phyloP scores from a whole-genome alignment of 1,140 invertebrate genomes.

The Uloborus diversus region DNA sequence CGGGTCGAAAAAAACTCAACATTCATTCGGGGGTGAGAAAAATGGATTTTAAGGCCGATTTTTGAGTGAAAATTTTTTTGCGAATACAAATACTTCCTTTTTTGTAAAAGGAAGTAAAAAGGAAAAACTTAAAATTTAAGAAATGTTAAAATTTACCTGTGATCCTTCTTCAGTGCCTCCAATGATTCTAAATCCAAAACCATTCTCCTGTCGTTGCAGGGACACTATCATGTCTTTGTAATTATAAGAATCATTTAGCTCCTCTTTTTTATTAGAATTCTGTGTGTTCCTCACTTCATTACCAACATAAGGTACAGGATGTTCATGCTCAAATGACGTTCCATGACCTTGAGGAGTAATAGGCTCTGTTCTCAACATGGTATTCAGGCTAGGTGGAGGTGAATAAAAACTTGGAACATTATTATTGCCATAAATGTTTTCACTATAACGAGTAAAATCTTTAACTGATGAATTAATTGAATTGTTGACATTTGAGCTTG shows the following conservation, averaged over 20 bases:
- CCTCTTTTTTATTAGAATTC: slow-evolving; percentile 22
- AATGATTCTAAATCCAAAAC: slow-evolving; percentile 97
- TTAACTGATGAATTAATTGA: not conserved
- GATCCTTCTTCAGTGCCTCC: slow-evolving; percentile 98
- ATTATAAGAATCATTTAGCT: slow-evolving; percentile 64
- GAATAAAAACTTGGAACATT: slow-evolving; percentile 14
- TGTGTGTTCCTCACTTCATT: slow-evolving; percentile 30
- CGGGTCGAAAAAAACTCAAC: no score
- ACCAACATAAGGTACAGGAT: slow-evolving; percentile 66
- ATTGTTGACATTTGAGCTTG: not conserved
- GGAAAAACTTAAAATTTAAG: no score
- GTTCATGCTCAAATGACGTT: slow-evolving; percentile 76
- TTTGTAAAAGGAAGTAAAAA: no score
- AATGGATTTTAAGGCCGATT: no score
- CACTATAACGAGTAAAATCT: slow-evolving; percentile 23
- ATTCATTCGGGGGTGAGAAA: no score
- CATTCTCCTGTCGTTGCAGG: slow-evolving; percentile 81
- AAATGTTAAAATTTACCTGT: slow-evolving; percentile 75
- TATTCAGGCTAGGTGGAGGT: not conserved
- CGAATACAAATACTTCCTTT: no score
- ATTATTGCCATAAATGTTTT: not conserved
- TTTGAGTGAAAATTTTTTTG: no score
- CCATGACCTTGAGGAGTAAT: slow-evolving; percentile 70
- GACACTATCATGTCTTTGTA: slow-evolving; percentile 81
- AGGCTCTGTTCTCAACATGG: not conserved